These are phyloP conservation scores for Dicyrtomina minuta DNA, from an alignment of 2,888 invertebrate genomes.

Conservation along the genomic window DNA sequence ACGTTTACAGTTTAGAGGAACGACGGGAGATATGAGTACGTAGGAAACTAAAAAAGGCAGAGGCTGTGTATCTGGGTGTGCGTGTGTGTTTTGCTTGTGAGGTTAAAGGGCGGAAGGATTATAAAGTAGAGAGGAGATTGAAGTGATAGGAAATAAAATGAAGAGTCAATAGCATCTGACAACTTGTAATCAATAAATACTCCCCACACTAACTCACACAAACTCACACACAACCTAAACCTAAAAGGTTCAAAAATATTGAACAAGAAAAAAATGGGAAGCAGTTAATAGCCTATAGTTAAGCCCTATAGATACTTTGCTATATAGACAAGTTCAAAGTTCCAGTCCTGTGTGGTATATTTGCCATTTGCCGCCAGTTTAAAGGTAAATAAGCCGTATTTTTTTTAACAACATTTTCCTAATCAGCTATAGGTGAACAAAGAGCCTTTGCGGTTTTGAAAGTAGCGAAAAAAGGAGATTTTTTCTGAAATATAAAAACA, in stretches of 20 bases:
- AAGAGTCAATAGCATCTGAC: constrained; percentile 11
- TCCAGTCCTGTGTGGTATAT: too few relatives aligned
- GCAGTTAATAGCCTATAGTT: neutral
- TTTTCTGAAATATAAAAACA: too few relatives aligned
- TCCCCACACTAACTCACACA: too few relatives aligned
- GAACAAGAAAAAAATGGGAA: neutral
- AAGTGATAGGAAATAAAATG: constrained; percentile 19
- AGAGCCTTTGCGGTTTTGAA: too few relatives aligned
- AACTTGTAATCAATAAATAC: constrained; percentile 20
- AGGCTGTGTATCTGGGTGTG: neutral
- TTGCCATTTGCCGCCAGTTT: too few relatives aligned
- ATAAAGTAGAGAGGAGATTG: constrained; percentile 8
- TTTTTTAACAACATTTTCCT: too few relatives aligned
- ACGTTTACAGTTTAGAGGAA: too few relatives aligned
- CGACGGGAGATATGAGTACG: neutral
- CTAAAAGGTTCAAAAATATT: neutral
- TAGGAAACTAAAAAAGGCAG: too few relatives aligned
- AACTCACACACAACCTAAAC: too few relatives aligned
- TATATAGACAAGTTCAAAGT: neutral
- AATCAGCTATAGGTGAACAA: too few relatives aligned
- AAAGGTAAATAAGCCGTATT: too few relatives aligned
- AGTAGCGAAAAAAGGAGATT: too few relatives aligned
- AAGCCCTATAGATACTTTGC: neutral
- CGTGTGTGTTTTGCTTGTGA: neutral
- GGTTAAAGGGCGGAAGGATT: neutral